Percentiles rank a stretch among this genome's conserved stretches.
Evolutionary conservation across 2,113 vertebrate species (phyloP).

Genomic region (Hippopotamus amphibius): DNA sequence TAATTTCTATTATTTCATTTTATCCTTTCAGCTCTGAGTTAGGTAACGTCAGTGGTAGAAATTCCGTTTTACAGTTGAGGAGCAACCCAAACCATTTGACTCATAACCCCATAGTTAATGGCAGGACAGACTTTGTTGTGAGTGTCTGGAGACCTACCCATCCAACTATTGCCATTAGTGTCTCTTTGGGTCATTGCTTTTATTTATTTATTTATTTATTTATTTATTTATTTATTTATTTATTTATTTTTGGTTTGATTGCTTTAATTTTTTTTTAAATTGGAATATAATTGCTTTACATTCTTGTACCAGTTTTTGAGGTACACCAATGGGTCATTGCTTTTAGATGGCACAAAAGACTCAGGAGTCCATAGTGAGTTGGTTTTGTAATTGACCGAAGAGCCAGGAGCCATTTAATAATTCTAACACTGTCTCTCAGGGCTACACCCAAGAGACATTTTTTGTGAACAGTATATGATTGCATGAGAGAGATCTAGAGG

Average conservation of each 20-base stretch:
- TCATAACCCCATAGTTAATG: background rate
- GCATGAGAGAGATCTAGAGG: background rate
- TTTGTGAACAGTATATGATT: slow-evolving; percentile 4
- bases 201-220: background rate
- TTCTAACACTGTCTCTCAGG: background rate
- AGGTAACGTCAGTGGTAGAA: background rate
- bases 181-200: slow-evolving; percentile 36
- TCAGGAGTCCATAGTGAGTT: background rate
- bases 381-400: slow-evolving; percentile 15
- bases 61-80: slow-evolving; percentile 37
- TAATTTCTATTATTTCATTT: slow-evolving; percentile 56
- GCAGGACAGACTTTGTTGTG: background rate
- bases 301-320: too few species aligned
- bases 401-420: background rate
- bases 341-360: background rate
- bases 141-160: background rate
- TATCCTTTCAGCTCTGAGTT: slow-evolving; percentile 49
- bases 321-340: background rate
- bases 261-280: too few species aligned
- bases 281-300: too few species aligned
- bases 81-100: background rate
- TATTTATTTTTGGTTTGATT: too few species aligned
- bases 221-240: too few species aligned
- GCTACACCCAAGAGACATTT: slow-evolving; percentile 41
- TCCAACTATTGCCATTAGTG: background rate